A percentile compares a stretch with the other conserved stretches of the same genome.
These are phyloP conservation scores for Polyommatus icarus DNA, from an alignment of 2,888 invertebrate genomes.

Conservation along the genomic window DNA sequence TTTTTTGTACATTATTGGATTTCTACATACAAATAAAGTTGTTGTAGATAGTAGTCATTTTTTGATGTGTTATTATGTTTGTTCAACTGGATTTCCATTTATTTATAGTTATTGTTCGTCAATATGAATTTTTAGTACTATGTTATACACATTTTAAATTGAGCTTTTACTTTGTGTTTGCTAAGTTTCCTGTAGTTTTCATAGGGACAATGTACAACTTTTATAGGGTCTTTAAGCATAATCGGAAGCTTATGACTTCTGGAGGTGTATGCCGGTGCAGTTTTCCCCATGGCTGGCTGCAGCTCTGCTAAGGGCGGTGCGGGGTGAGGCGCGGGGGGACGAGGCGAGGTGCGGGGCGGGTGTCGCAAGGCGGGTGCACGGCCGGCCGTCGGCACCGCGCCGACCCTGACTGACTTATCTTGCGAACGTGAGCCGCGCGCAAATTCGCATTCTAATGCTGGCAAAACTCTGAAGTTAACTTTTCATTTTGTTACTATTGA, in stretches of 20 bases:
- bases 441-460: constrained; percentile 75
- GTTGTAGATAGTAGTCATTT: too few species aligned
- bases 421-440: constrained; percentile 76
- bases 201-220: too few species aligned
- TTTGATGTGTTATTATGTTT: too few species aligned
- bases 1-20: neutral
- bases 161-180: too few species aligned
- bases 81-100: neutral
- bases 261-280: constrained; percentile 30
- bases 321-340: constrained; percentile 39
- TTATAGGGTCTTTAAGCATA: neutral
- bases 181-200: too few species aligned
- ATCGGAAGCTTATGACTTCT: constrained; percentile 31
- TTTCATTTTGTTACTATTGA: neutral
- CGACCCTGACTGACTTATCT: constrained; percentile 81
- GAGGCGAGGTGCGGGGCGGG: constrained; percentile 49
- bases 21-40: too few species aligned
- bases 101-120: neutral
- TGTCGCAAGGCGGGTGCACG: constrained; percentile 75
- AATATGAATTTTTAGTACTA: too few species aligned
- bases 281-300: constrained; percentile 49
- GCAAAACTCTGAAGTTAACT: constrained; percentile 54
- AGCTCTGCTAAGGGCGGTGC: constrained; percentile 41
- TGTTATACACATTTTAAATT: too few species aligned
- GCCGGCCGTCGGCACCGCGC: constrained; percentile 78